phyloP scores from a whole-genome alignment of 2,797 vertebrate species.

The Smutsia temminckii region DNA sequence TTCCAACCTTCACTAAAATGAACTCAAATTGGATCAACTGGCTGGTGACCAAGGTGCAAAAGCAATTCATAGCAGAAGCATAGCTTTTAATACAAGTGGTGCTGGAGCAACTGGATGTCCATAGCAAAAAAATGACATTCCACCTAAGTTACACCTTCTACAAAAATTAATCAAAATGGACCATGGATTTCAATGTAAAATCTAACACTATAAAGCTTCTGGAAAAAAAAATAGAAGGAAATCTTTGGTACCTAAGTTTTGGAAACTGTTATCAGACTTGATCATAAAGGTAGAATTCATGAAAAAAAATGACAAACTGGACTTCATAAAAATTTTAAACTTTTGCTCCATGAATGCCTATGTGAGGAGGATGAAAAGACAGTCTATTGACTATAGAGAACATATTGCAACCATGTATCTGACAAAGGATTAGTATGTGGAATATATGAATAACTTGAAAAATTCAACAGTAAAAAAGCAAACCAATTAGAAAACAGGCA shows the following conservation, averaged over 20 bases:
- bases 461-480: neutral
- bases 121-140: neutral
- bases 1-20: neutral
- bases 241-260: neutral
- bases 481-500: neutral
- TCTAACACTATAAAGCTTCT: neutral
- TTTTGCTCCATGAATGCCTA: neutral
- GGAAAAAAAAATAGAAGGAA: no score
- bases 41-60: neutral
- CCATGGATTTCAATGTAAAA: neutral
- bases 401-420: neutral
- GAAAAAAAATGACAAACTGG: neutral
- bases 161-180: neutral
- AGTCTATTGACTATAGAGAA: neutral
- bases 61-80: neutral
- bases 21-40: neutral
- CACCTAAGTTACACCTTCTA: neutral
- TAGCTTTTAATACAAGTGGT: neutral
- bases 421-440: neutral
- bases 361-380: neutral
- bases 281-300: neutral
- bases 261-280: neutral
- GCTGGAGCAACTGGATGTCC: neutral
- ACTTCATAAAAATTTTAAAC: neutral
- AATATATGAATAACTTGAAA: neutral